A percentile compares a stretch with the other conserved stretches of the same genome.
phyloP scores from a whole-genome alignment of 2,113 vertebrate genomes.

The Aviceda subcristata region DNA sequence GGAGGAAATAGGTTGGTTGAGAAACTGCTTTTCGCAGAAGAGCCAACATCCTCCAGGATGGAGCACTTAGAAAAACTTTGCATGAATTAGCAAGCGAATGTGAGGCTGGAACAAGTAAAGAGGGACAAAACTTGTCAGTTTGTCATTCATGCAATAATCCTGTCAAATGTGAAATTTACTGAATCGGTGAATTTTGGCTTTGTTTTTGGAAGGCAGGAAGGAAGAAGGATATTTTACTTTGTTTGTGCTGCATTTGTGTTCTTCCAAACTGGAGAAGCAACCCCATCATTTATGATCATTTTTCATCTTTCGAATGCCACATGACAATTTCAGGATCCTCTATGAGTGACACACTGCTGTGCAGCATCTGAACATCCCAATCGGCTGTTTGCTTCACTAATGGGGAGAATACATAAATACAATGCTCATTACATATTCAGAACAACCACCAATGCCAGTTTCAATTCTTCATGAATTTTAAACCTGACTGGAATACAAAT shows the following conservation, averaged over 20 bases:
- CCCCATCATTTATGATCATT: not conserved
- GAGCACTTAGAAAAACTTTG: constrained; percentile 41
- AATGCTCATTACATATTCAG: not conserved
- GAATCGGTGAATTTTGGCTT: constrained; percentile 18
- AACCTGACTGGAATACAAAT: constrained; percentile 20
- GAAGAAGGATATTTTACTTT: not conserved
- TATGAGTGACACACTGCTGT: not conserved
- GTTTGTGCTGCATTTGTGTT: not conserved
- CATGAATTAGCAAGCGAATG: constrained; percentile 61
- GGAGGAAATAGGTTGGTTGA: constrained; percentile 16
- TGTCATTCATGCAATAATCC: constrained; percentile 15
- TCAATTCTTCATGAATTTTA: not conserved
- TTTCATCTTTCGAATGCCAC: not conserved
- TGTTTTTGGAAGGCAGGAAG: not conserved
- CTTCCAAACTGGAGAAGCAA: not conserved
- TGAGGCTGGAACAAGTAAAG: constrained; percentile 34
- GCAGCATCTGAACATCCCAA: not conserved
- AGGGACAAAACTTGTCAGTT: constrained; percentile 42
- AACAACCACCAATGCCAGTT: not conserved
- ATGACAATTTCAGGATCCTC: not conserved
- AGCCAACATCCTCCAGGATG: constrained; percentile 19
- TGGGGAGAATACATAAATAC: not conserved
- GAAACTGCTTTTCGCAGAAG: not conserved
- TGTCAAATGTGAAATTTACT: not conserved
- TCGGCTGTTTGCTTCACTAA: not conserved